Conservation (phyloP, 2,113 vertebrate genomes). For the Condylura cristata region DNA sequence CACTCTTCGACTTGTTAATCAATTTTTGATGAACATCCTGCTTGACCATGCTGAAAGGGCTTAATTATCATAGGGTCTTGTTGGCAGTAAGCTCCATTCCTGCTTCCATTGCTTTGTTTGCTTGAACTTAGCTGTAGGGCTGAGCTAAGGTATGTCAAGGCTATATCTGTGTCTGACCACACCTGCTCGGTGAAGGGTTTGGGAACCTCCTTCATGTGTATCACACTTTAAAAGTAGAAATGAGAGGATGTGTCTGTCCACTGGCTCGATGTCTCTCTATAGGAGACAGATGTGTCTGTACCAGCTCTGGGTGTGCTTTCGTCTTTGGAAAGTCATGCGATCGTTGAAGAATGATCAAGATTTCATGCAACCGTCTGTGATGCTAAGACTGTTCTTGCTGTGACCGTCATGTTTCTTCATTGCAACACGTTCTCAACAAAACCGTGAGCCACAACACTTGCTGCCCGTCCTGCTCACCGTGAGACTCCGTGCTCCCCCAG, state of each 20-base stretch:
- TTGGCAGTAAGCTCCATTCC: neutral
- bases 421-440: neutral
- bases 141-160: neutral
- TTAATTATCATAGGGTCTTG: conserved; percentile 1
- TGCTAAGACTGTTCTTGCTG: neutral
- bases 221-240: neutral
- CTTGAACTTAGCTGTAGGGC: neutral
- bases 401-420: neutral
- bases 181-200: no score
- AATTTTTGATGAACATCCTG: conserved; percentile 6
- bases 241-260: neutral
- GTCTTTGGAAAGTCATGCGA: neutral
- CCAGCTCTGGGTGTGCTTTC: neutral
- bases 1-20: neutral
- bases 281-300: neutral
- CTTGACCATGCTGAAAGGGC: neutral
- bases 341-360: conserved; percentile 38
- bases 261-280: neutral
- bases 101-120: neutral
- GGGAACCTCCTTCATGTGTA: neutral
- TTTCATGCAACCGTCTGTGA: neutral
- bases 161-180: neutral
- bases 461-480: neutral
- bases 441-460: neutral
- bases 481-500: neutral